These are phyloP conservation scores for Liolophura sinensis DNA, from an alignment of 1,140 invertebrate species.

Conservation along the genomic window DNA sequence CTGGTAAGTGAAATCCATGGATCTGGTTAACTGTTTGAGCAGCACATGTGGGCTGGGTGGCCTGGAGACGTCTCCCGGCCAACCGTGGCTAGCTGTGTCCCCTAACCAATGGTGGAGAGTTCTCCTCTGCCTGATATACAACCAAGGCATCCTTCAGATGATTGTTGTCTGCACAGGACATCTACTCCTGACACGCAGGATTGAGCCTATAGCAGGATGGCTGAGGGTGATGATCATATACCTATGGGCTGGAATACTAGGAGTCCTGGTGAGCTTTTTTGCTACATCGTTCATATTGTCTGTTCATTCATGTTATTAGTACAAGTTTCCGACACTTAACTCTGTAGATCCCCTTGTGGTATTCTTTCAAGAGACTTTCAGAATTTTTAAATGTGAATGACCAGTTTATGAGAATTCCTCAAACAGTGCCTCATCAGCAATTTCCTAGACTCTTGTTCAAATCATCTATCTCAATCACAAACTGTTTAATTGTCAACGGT, in stretches of 20 bases:
- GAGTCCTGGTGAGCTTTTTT: conserved; percentile 39
- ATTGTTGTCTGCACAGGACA: conserved; percentile 26
- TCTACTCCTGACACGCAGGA: conserved; percentile 29
- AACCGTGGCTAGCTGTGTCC: conserved; percentile 31
- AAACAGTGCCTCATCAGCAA: neutral
- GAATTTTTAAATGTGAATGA: no score
- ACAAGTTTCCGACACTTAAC: neutral
- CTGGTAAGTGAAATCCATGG: neutral
- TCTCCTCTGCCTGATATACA: conserved; percentile 33
- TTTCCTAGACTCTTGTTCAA: neutral
- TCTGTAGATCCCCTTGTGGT: no score
- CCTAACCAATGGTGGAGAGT: conserved; percentile 43
- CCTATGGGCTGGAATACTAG: conserved; percentile 24
- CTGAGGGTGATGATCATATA: conserved; percentile 39
- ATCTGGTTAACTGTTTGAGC: conserved; percentile 32
- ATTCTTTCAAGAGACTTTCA: no score
- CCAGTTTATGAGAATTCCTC: no score
- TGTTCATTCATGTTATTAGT: no score
- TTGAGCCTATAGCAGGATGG: conserved; percentile 47
- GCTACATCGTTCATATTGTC: no score
- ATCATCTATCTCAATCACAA: no score
- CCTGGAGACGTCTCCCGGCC: conserved; percentile 8
- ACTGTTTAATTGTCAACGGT: neutral
- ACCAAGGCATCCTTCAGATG: conserved; percentile 43
- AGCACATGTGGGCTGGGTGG: conserved; percentile 29